Evolutionary conservation across 2,113 vertebrate genomes (phyloP), one percentile per base, ranked within the genome.

Genomic region (Neopipo cinnamomea): DNA sequence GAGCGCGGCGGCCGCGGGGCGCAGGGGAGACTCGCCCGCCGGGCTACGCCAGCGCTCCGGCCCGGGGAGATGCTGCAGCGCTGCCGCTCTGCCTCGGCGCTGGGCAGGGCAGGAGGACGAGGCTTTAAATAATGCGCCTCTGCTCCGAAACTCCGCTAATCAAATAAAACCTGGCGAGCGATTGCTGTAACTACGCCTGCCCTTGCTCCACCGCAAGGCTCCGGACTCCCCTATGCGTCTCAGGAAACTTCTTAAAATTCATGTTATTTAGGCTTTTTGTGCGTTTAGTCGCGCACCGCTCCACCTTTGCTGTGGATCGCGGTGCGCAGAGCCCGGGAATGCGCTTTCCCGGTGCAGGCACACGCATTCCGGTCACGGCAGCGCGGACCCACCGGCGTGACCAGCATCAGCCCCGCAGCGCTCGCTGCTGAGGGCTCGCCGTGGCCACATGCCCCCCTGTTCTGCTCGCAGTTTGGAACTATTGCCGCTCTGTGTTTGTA

Each of bases 41-140:
- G 88, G 75, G 35, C 5, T 67, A 0, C 79, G 71, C 33, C 85
- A 30, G 93, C 47, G 55, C 73, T 75, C 82, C 19, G 49, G 53
- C 42, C 70, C 39, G 27, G 72, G 65, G 65, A 72, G 85, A 92
- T 91, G 86, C 77, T 91, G 90, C 92, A 71, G 88, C 35, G 84
- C 70, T 24, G 71, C 4, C 50, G 50, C n/a, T 50, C 75, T 25
- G 76, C 81, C 81, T 71, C 50, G 6, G 52, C 78, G 81, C 86
- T 2, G 41, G 27, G 81, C 65, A 55, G 52, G 39, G 78, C 53
- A 61, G 10, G 21, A 50, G 56, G 56, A 71, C 37, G 14, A 27
- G 16, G 91, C 94, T 91, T 91, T 91, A 66, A 91, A 94, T 90
- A 90, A 90, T 90, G 91, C 80, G 88, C 71, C 71, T 79, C 59